These are phyloP conservation scores for Diaprepes abbreviatus DNA, from an alignment of 2,888 invertebrate genomes.

Conservation along the genomic window DNA sequence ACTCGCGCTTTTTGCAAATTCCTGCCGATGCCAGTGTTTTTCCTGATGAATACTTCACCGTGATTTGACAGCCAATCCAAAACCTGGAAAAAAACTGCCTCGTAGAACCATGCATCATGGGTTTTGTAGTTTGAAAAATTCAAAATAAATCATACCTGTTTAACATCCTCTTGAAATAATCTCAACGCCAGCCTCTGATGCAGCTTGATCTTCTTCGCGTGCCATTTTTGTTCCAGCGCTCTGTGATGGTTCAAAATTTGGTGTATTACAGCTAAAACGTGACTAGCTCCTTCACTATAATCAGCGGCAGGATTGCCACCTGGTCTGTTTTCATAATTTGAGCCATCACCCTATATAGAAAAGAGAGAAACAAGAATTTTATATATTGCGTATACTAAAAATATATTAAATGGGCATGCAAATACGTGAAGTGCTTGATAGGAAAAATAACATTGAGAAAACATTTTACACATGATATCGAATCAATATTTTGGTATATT, in stretches of 20 bases:
- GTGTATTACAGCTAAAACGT: constrained; percentile 96
- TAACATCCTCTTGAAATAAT: constrained; percentile 97
- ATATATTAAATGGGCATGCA: too few species aligned
- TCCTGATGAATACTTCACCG: constrained; percentile 96
- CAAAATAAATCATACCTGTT: constrained; percentile 84
- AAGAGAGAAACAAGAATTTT: too few species aligned
- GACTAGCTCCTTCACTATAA: constrained; percentile 96
- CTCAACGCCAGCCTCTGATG: constrained; percentile 93
- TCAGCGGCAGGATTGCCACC: constrained; percentile 92
- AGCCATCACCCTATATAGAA: constrained; percentile 64
- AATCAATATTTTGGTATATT: too few species aligned
- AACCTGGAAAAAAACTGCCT: constrained; percentile 79
- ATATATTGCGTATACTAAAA: too few species aligned
- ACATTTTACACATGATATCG: too few species aligned
- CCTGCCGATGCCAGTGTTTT: constrained; percentile 96
- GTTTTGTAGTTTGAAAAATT: too few species aligned
- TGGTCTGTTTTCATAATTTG: constrained; percentile 71
- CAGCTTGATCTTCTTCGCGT: constrained; percentile 92
- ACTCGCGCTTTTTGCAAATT: constrained; percentile 95
- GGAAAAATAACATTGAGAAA: too few species aligned
- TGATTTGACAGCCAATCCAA: constrained; percentile 98
- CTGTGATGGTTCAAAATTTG: constrained; percentile 96
- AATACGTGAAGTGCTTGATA: too few species aligned
- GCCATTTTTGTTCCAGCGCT: constrained; percentile 94
- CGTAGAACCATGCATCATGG: too few species aligned